Evolutionary conservation across 2,797 vertebrate genomes (phyloP), one percentile per base, ranked within the genome.

Genomic region (Rhynchotus rufescens): DNA sequence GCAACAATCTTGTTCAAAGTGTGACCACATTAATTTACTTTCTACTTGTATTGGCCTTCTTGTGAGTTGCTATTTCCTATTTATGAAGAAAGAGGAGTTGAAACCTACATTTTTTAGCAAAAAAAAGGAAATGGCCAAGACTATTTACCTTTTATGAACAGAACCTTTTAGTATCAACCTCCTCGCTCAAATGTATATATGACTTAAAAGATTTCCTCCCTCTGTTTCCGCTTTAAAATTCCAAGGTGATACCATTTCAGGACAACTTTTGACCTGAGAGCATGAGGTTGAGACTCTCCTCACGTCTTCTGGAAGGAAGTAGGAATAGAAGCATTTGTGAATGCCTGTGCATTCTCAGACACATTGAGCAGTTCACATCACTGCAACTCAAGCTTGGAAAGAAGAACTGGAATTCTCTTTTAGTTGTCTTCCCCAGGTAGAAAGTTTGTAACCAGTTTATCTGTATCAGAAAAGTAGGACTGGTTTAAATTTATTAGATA

Each of bases 401-500:
- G 61, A 49, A n/a, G 7, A 77, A 52, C 21, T 69, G 19, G 38
- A 74, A 5, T 78, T 86, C 42, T 85, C 52, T 91, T 86, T 65
- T 67, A 49, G 62, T 91, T 89, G 25, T 45, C 59, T 90, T 88
- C 47, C 36, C 49, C 84, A 30, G 52, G 71, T 60, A 40, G 92
- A 77, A 84, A 47, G 78, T 73, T 93, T 75, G 62, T 59, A 94
- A 36, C 11, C n/a, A 73, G 21, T 8, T 78, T 90, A 84, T 45
- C 44, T 80, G 21, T 80, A 61, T 80, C 84, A 79, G 52, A 69
- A 89, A 84, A 57, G 34, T 42, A 86, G 62, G 67, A 84, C 34
- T 54, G 75, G 40, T 83, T 88, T 60, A 73, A 72, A 42, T 86
- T 85, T 79, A 74, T 87, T 86, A 84, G 85, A 86, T 93, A 88